Conservation (phyloP, 1,140 invertebrate genomes). For the Drosophila sproati region DNA sequence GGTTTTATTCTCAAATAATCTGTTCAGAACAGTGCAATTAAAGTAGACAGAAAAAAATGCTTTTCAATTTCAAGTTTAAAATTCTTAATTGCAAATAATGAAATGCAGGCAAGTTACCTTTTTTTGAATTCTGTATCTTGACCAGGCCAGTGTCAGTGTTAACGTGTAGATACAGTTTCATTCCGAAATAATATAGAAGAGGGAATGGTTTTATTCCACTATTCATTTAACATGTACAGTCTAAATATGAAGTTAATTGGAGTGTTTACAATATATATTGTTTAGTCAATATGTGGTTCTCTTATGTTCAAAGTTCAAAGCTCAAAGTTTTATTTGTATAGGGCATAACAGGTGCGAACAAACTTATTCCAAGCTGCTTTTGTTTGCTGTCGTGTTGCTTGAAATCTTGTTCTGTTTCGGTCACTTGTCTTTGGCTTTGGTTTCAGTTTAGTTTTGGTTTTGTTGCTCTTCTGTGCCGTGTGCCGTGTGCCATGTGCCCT, state of each 20-base stretch:
- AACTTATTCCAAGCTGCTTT: conserved; percentile 2
- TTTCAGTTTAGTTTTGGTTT: conserved; percentile 5
- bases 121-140: no score
- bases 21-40: no score
- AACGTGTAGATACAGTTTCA: no score
- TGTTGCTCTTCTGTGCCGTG: conserved; percentile 15
- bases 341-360: conserved; percentile 27
- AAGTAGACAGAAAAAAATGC: no score
- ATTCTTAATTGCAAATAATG: no score
- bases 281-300: neutral
- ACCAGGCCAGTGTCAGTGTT: no score
- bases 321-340: neutral
- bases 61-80: no score
- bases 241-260: neutral
- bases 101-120: no score
- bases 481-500: conserved; percentile 22
- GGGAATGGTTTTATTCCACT: no score
- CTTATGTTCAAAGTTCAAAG: neutral
- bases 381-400: conserved; percentile 8
- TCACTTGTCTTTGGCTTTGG: conserved; percentile 19
- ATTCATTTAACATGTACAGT: no score
- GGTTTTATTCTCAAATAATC: no score
- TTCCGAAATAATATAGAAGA: no score
- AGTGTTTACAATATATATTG: neutral
- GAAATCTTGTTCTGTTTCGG: conserved; percentile 17